Conservation (phyloP, 2,113 vertebrate species). For the Ciconia maguari region DNA sequence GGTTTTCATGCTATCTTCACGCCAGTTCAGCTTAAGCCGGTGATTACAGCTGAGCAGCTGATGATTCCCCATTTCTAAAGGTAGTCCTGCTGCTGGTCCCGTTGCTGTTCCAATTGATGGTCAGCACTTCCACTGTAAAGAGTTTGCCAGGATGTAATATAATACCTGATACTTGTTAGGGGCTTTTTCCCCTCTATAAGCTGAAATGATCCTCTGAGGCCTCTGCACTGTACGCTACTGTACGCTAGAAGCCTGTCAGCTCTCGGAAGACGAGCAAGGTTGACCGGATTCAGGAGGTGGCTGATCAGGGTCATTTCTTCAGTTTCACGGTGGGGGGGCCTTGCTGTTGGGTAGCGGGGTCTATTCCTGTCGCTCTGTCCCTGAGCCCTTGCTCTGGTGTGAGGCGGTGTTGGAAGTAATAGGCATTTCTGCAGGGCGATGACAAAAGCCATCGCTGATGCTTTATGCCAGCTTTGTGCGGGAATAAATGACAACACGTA, state of each 20-base stretch:
- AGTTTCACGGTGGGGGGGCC: accelerated
- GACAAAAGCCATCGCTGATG: background rate
- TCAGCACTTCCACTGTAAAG: background rate
- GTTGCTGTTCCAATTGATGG: background rate
- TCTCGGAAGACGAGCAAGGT: background rate
- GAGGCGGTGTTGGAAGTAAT: background rate
- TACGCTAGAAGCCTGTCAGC: background rate
- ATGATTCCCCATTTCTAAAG: background rate
- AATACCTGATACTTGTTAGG: background rate
- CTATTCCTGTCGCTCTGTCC: background rate
- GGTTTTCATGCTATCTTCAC: background rate
- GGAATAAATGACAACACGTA: background rate
- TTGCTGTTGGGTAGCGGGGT: accelerated
- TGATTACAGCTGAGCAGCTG: background rate
- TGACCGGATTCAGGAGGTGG: background rate
- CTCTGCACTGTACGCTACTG: background rate
- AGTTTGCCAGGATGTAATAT: background rate
- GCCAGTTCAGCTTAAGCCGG: background rate
- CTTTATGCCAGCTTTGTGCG: background rate
- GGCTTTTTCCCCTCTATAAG: background rate
- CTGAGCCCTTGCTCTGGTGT: background rate
- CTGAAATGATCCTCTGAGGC: background rate
- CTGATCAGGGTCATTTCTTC: background rate
- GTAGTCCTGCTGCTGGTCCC: background rate
- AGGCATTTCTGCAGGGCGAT: background rate